Percentiles rank a stretch among this genome's conserved stretches.
These are phyloP conservation scores for Betta splendens DNA, from an alignment of 2,797 vertebrate genomes.

Conservation along the genomic window DNA sequence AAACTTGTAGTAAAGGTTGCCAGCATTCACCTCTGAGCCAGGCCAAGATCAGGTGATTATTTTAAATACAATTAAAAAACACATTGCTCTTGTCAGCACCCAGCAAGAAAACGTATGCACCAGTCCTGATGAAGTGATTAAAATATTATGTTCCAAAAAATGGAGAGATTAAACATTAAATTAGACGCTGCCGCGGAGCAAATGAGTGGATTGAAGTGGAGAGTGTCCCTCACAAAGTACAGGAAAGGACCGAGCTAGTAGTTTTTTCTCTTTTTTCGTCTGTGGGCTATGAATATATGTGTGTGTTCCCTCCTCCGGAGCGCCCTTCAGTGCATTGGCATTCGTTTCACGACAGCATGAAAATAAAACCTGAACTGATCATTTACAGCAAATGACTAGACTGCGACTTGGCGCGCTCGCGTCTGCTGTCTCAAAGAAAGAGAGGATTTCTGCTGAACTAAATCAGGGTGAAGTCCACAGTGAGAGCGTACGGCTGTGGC, in stretches of 20 bases:
- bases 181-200: neutral
- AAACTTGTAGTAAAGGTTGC: conserved; percentile 27
- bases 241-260: too few species aligned
- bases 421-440: neutral
- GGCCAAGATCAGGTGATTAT: neutral
- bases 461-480: conserved; percentile 1
- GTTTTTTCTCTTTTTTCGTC: neutral
- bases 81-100: neutral
- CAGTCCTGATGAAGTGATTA: neutral
- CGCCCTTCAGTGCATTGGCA: neutral
- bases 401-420: neutral
- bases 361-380: neutral
- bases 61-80: conserved; percentile 15
- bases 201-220: neutral
- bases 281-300: neutral
- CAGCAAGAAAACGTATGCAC: neutral
- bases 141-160: neutral
- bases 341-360: neutral
- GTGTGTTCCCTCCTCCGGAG: neutral
- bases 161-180: neutral
- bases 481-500: neutral
- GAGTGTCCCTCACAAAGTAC: neutral
- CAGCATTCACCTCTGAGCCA: conserved; percentile 8
- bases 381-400: conserved; percentile 6
- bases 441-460: conserved; percentile 8